These are phyloP conservation scores for Anthrax anthrax DNA, from an alignment of 2,888 invertebrate species.

Conservation along the genomic window DNA sequence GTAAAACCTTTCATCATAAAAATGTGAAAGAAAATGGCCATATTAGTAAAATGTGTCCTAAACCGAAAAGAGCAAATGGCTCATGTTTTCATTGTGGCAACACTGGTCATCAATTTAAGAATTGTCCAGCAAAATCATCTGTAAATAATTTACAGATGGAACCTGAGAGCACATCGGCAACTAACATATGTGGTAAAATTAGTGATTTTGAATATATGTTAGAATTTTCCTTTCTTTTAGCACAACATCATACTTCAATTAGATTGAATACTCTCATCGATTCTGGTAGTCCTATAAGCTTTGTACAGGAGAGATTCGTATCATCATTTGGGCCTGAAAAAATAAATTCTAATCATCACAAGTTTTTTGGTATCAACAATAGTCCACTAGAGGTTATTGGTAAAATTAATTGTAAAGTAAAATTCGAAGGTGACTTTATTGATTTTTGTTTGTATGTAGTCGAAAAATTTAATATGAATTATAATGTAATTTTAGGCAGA, in stretches of 20 bases:
- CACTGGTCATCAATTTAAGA: background rate
- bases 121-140: background rate
- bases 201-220: background rate
- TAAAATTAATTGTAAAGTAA: background rate
- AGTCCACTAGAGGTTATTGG: background rate
- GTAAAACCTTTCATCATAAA: background rate
- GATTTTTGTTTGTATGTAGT: background rate
- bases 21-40: background rate
- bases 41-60: background rate
- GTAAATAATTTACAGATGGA: background rate
- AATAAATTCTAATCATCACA: background rate
- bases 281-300: slow-evolving; percentile 1
- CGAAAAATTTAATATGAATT: background rate
- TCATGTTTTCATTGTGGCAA: background rate
- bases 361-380: background rate
- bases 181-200: background rate
- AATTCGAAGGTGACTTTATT: background rate
- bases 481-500: background rate
- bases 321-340: background rate
- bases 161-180: background rate
- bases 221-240: background rate
- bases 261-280: background rate
- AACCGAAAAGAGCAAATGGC: background rate
- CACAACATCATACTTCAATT: background rate
- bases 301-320: background rate